Conservation (phyloP, 2,888 invertebrate genomes). For the Brachycybe producta region DNA sequence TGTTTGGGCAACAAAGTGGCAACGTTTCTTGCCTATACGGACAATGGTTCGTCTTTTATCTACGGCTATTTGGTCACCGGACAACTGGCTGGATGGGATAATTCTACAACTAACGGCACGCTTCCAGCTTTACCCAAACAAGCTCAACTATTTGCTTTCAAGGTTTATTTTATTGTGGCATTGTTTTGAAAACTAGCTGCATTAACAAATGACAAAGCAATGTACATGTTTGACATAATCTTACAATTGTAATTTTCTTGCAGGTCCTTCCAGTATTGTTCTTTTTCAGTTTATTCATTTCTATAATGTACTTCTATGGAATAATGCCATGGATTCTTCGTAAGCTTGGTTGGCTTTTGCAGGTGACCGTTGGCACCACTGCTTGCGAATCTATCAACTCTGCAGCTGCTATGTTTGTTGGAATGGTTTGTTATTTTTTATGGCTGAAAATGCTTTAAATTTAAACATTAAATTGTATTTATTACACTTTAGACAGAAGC, state of each 20-base stretch:
- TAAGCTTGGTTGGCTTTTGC: conserved; percentile 64
- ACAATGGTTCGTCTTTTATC: conserved; percentile 68
- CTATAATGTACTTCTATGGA: conserved; percentile 77
- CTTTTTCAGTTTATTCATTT: conserved; percentile 84
- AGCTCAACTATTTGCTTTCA: conserved; percentile 65
- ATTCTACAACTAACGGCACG: conserved; percentile 29
- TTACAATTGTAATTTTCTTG: conserved; percentile 24
- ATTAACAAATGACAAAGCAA: background rate
- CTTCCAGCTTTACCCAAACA: conserved; percentile 9
- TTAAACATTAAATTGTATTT: too few relatives aligned
- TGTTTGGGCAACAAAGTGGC: conserved; percentile 56
- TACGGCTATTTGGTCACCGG: conserved; percentile 46
- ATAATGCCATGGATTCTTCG: conserved; percentile 72
- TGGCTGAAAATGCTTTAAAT: background rate
- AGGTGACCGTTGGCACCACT: conserved; percentile 63
- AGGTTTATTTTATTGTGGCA: conserved; percentile 41
- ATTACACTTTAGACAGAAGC: conserved; percentile 62
- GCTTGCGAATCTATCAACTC: conserved; percentile 88
- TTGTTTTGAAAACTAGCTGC: background rate
- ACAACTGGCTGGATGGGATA: conserved; percentile 29
- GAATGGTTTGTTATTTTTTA: conserved; percentile 52
- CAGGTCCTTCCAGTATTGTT: conserved; percentile 78
- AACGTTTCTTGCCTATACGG: conserved; percentile 62
- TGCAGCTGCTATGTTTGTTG: conserved; percentile 86
- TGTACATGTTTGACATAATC: too few relatives aligned